Conservation (phyloP, 2,113 vertebrate genomes). For the Heterochromis multidens region DNA sequence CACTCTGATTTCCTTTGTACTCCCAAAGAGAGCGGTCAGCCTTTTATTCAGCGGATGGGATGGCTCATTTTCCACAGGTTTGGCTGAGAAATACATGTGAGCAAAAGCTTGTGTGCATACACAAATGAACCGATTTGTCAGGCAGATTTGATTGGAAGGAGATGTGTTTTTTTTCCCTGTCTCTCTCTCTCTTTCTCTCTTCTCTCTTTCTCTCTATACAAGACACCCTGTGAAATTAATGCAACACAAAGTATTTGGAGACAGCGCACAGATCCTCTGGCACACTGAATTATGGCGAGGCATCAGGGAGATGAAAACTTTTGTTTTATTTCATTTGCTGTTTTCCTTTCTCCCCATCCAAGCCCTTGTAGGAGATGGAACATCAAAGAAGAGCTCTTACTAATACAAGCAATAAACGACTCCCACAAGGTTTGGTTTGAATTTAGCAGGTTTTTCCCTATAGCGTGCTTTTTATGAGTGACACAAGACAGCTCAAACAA, state of each 20-base stretch:
- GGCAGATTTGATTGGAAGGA: constrained; percentile 34
- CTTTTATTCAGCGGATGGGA: background rate
- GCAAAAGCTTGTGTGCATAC: background rate
- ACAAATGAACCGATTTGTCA: constrained; percentile 43
- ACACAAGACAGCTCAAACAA: constrained; percentile 35
- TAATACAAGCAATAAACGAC: constrained; percentile 62
- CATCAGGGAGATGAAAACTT: constrained; percentile 59
- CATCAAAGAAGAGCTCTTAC: constrained; percentile 63
- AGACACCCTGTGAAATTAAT: constrained; percentile 53
- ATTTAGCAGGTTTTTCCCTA: constrained; percentile 9
- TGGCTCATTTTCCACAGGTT: background rate
- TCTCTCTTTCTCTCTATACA: background rate
- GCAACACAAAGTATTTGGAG: constrained; percentile 57
- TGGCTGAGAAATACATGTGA: background rate
- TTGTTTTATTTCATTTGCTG: constrained; percentile 54
- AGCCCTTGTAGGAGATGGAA: constrained; percentile 47
- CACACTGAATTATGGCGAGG: constrained; percentile 45
- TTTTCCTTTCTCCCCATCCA: constrained; percentile 19
- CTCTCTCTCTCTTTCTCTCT: background rate
- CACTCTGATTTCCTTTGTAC: background rate
- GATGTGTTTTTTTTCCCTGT: background rate
- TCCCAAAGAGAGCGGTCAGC: background rate
- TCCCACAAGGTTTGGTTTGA: constrained; percentile 47
- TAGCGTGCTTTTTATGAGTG: constrained; percentile 32
- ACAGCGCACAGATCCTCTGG: constrained; percentile 29